Conservation (phyloP, 2,797 vertebrate genomes). For the Chanos chanos region DNA sequence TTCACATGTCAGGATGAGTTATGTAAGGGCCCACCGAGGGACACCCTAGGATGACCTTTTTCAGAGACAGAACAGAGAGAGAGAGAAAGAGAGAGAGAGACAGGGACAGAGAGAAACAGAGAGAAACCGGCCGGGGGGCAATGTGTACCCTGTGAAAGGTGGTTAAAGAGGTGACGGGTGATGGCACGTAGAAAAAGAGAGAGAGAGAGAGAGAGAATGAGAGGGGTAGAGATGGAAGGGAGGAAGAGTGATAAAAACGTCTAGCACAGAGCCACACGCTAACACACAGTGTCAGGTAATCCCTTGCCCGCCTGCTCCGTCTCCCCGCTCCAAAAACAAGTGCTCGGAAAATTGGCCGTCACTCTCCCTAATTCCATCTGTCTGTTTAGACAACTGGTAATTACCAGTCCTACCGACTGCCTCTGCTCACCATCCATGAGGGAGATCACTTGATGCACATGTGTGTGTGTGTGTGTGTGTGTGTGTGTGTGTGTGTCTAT, state of each 20-base stretch:
- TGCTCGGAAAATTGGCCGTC: constrained; percentile 67
- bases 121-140: constrained; percentile 29
- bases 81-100: constrained; percentile 19
- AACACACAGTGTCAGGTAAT: constrained; percentile 68
- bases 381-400: constrained; percentile 77
- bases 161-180: constrained; percentile 34
- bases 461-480: background rate
- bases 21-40: constrained; percentile 33
- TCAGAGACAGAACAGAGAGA: background rate
- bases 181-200: too few species aligned
- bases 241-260: constrained; percentile 60
- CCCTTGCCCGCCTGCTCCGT: background rate
- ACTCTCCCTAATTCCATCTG: constrained; percentile 74
- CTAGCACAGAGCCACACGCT: constrained; percentile 33
- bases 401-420: constrained; percentile 68
- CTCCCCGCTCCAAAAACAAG: constrained; percentile 48
- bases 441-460: constrained; percentile 51
- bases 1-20: constrained; percentile 37
- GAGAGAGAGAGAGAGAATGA: too few species aligned
- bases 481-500: background rate
- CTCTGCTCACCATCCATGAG: constrained; percentile 57
- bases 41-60: constrained; percentile 35
- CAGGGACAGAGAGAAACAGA: constrained; percentile 26
- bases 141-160: constrained; percentile 33
- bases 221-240: constrained; percentile 12